Evolutionary conservation across 2,113 vertebrate species (phyloP), one percentile per base, ranked within the genome.

Genomic region (Isurus oxyrinchus): DNA sequence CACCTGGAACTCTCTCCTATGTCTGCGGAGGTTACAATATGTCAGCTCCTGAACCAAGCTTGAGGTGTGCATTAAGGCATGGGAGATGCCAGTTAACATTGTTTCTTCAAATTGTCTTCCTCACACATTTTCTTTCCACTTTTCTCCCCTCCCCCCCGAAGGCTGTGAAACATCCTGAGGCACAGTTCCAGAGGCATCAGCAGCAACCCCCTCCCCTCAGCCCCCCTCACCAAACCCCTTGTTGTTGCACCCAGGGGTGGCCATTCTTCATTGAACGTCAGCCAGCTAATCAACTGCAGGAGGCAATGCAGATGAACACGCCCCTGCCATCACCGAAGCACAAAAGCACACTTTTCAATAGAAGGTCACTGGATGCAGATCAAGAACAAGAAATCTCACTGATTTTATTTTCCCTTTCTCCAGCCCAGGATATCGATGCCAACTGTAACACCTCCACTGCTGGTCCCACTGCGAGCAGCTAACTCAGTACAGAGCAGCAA

Each of bases 401-500:
- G 59, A 94, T 63, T 94, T 63, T 94, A 44, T 94, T 94, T 94
- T 94, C 57, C 57, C 14, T 93, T 63, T 63, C 19, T 94, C 90
- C 90, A 94, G 90, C 40, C 59, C 40, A 7, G 90, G 31, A 19
- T n/a, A 2, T n/a, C 6, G 2, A 63, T 94, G 90, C 90, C 90
- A 94, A 94, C 90, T 94, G 90, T 94, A 94, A 63, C 90, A 94
- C 90, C 90, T 94, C 31, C 61, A 94, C 59, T 66, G 59, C 61
- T 94, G 90, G 59, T 63, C 59, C 59, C 90, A 63, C 35, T 94
- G 90, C 40, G 35, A 94, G 90, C 90, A 94, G 59, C 90, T 94
- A 94, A 94, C 59, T 63, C 90, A 61, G 59, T 57, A 63, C 90
- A 94, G 57, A 40, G 35, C n/a, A 94, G 57, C 57, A 61, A n/a